A percentile compares a stretch with the other conserved stretches of the same genome.
Evolutionary conservation across 92 coral and sea anemone genomes (phyloP).

Genomic region (Zoanthus gigantus): DNA sequence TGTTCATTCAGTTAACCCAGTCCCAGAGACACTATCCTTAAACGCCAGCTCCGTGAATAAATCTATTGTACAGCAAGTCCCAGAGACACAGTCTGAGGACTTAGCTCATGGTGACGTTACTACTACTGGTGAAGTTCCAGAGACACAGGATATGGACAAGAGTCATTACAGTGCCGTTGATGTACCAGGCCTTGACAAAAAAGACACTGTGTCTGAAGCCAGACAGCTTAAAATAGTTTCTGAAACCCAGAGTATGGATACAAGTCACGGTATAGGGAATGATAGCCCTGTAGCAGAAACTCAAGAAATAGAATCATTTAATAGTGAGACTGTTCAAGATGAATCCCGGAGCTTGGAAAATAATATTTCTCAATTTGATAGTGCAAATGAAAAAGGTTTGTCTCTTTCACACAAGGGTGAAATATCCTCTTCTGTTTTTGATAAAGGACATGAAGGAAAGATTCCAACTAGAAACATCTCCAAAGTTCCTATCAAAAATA

Average conservation of each 20-base stretch:
- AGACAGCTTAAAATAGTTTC: neutral
- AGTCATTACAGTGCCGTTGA: neutral
- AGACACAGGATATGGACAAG: neutral
- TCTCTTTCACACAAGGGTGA: neutral
- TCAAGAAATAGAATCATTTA: neutral
- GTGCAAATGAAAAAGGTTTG: neutral
- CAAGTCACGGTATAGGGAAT: neutral
- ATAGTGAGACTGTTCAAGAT: neutral
- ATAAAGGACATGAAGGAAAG: neutral
- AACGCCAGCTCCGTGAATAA: neutral
- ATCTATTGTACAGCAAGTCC: neutral
- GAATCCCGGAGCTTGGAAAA: slow-evolving; percentile 14
- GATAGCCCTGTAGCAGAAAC: slow-evolving; percentile 21
- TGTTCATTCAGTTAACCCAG: neutral
- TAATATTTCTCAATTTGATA: neutral
- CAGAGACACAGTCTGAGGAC: slow-evolving; percentile 21
- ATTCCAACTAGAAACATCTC: neutral
- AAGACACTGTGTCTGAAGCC: neutral
- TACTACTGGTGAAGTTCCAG: neutral
- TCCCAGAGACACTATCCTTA: slow-evolving; percentile 16
- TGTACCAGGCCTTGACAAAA: neutral
- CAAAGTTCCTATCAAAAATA: neutral
- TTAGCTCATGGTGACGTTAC: neutral
- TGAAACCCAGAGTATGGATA: slow-evolving; percentile 4
- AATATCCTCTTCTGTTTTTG: neutral